These are phyloP conservation scores for Sabellastarte sp. DNA, from an alignment of 2,888 invertebrate genomes.

Conservation along the genomic window DNA sequence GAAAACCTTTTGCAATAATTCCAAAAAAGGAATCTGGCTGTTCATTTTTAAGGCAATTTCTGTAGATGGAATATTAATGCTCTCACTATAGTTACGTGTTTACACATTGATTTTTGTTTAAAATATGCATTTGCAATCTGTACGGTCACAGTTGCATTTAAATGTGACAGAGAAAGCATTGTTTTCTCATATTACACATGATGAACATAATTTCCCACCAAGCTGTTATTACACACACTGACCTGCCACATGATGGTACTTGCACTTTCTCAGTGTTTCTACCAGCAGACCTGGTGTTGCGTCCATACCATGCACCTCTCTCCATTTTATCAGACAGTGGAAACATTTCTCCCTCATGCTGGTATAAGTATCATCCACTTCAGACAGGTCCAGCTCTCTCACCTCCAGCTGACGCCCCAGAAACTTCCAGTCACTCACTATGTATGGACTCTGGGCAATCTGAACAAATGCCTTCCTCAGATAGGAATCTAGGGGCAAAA, in stretches of 20 bases:
- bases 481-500: neutral
- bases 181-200: too few species aligned
- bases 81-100: too few species aligned
- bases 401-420: constrained; percentile 40
- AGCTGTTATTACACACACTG: too few species aligned
- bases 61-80: too few species aligned
- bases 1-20: too few species aligned
- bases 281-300: neutral
- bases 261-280: neutral
- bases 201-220: too few species aligned
- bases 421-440: constrained; percentile 39
- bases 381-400: constrained; percentile 33
- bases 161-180: too few species aligned
- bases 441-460: constrained; percentile 37
- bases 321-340: constrained; percentile 40
- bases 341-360: constrained; percentile 42
- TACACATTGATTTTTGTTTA: too few species aligned
- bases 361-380: constrained; percentile 33
- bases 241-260: neutral
- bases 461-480: constrained; percentile 43
- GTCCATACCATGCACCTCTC: constrained; percentile 27
- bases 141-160: too few species aligned
- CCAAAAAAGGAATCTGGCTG: too few species aligned
- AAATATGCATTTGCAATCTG: too few species aligned
- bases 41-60: too few species aligned